Evolutionary conservation across 2,888 invertebrate species (phyloP), one percentile per base, ranked within the genome.

Genomic region (Tillus elongatus): DNA sequence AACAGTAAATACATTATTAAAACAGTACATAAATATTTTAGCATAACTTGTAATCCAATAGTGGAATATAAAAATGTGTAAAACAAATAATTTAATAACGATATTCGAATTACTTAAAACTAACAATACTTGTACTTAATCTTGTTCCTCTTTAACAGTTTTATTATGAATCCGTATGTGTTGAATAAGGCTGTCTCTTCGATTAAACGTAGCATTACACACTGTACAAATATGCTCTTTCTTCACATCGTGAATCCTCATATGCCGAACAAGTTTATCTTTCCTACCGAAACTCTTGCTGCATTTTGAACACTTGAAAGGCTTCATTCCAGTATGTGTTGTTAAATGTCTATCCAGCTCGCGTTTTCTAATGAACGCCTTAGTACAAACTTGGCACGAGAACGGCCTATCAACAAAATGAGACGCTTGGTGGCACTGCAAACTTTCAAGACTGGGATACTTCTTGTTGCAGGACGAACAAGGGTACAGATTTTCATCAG

Each of bases 281-380:
- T 79, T 81, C 31, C 78, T 70, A 26, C 74, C 76, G 56, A 79
- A 80, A 45, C 73, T 72, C 49, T 78, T 78, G 44, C 75, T 75
- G 61, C 82, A 82, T 38, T 73, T 71, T 33, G 68, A 70, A 55
- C 83, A 83, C 34, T 75, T 73, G 53, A 78, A 80, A 2, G 80
- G 74, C 49, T 79, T 77, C 61, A 76, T 69, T 1, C 75, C 81
- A 27, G 78, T 72, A 58, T 82, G 82, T 1, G 80, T 69, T 1
- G 74, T 69, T 10, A 74, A 69, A 61, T 83, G 83, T 1, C 81
- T 68, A 46, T 82, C 80, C 6, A 82, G 60, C 59, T 83, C 82
- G 28, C 81, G 69, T 60, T 81, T 79, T 2, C 82, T 66, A 16
- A 77, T 67, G 53, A 83, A 83, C 4, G 75, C 71, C 56, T 79